phyloP scores from a whole-genome alignment of 2,888 invertebrate genomes.

The Apotomis turbidana region DNA sequence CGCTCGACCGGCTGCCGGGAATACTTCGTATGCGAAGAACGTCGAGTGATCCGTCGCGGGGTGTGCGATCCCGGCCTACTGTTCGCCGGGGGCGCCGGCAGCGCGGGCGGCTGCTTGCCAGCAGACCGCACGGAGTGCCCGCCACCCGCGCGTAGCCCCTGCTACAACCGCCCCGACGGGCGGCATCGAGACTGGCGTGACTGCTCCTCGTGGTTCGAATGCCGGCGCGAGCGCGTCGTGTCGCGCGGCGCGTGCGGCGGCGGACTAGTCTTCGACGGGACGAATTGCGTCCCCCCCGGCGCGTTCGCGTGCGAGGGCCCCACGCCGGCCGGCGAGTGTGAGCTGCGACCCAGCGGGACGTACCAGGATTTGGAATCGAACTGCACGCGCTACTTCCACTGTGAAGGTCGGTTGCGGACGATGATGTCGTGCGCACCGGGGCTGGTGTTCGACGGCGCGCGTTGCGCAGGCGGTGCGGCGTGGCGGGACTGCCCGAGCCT shows the following conservation, averaged over 20 bases:
- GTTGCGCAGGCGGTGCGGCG: conserved; percentile 62
- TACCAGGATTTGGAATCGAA: conserved; percentile 80
- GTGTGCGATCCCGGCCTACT: conserved; percentile 81
- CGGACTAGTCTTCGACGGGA: conserved; percentile 80
- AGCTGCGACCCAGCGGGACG: conserved; percentile 79
- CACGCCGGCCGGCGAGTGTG: conserved; percentile 68
- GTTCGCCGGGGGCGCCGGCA: conserved; percentile 81
- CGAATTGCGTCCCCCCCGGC: conserved; percentile 67
- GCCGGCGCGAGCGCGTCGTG: conserved; percentile 73
- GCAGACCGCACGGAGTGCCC: conserved; percentile 73
- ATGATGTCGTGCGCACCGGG: conserved; percentile 70
- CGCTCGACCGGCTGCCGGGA: conserved; percentile 81
- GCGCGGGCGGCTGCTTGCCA: conserved; percentile 80
- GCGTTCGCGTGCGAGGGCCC: conserved; percentile 78
- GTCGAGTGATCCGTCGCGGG: conserved; percentile 79
- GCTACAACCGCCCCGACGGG: conserved; percentile 75
- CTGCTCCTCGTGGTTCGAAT: conserved; percentile 80
- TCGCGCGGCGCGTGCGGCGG: conserved; percentile 75
- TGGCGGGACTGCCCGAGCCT: conserved; percentile 75
- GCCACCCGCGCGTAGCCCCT: conserved; percentile 72
- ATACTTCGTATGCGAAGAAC: conserved; percentile 83
- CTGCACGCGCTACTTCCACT: conserved; percentile 81
- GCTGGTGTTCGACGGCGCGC: conserved; percentile 73
- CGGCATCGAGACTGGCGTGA: conserved; percentile 75
- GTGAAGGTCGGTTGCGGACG: conserved; percentile 71